phyloP scores from a whole-genome alignment of 2,888 invertebrate genomes.

The Tipula helvola region DNA sequence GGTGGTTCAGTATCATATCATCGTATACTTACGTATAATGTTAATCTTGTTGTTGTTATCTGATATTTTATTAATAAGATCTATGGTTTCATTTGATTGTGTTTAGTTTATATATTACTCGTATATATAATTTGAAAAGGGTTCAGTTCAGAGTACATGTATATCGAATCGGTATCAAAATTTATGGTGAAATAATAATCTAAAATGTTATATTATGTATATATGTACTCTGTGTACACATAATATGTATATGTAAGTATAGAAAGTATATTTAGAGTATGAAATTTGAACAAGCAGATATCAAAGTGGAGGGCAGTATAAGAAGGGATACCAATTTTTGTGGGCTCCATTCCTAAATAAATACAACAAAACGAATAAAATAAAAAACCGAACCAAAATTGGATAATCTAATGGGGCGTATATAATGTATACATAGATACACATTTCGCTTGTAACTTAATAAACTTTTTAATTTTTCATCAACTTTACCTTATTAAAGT shows the following conservation, averaged over 20 bases:
- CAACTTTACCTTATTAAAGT: neutral
- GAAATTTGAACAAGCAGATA: neutral
- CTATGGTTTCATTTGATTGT: slow-evolving; percentile 4
- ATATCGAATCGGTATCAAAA: neutral
- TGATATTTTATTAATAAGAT: slow-evolving; percentile 4
- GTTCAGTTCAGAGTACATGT: neutral
- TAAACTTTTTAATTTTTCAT: slow-evolving; percentile 4
- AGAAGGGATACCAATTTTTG: neutral
- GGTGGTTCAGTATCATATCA: neutral
- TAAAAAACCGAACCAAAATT: neutral
- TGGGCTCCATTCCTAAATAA: neutral
- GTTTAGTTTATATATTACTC: neutral
- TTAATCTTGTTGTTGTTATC: neutral
- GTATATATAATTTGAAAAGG: neutral
- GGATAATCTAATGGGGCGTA: neutral
- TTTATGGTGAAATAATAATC: slow-evolving; percentile 4
- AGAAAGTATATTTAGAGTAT: neutral
- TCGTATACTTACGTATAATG: neutral
- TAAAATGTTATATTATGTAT: neutral
- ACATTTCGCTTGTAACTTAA: neutral
- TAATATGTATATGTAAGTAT: neutral
- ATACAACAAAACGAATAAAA: neutral
- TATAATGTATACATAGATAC: neutral
- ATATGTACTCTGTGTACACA: neutral
- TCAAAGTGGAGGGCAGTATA: neutral